These are phyloP conservation scores for Hemaris fuciformis DNA, from an alignment of 2,888 invertebrate genomes.

Conservation along the genomic window DNA sequence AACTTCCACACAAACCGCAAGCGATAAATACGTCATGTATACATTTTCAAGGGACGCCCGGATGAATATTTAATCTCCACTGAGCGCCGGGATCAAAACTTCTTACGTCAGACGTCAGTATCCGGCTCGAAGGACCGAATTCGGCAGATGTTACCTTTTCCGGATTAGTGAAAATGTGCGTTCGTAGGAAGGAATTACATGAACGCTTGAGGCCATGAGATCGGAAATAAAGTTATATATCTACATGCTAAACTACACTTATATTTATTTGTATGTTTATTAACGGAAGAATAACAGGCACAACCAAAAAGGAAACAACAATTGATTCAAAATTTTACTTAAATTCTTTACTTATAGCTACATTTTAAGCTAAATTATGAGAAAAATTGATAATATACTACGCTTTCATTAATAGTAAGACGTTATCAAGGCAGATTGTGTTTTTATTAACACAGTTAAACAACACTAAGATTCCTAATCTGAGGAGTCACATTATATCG, in stretches of 20 bases:
- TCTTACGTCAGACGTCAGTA: background rate
- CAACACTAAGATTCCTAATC: background rate
- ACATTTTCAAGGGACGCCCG: background rate
- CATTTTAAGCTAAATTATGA: no score
- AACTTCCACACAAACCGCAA: background rate
- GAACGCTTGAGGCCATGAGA: background rate
- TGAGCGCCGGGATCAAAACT: background rate
- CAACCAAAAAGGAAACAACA: no score
- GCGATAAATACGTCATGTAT: background rate
- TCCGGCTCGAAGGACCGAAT: background rate
- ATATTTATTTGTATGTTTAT: no score
- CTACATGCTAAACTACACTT: no score
- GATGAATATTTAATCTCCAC: slow-evolving; percentile 1
- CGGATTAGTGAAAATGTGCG: background rate
- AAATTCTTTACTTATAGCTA: no score
- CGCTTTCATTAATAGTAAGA: no score
- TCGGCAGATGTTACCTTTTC: background rate
- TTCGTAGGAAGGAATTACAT: background rate
- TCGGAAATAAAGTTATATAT: no score
- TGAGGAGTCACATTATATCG: background rate
- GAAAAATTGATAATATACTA: no score
- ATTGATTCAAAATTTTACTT: no score
- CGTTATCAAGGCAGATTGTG: no score
- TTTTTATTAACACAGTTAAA: no score
- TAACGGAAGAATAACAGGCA: no score